phyloP scores from a whole-genome alignment of 2,888 invertebrate species.

The Lottia gigantea region DNA sequence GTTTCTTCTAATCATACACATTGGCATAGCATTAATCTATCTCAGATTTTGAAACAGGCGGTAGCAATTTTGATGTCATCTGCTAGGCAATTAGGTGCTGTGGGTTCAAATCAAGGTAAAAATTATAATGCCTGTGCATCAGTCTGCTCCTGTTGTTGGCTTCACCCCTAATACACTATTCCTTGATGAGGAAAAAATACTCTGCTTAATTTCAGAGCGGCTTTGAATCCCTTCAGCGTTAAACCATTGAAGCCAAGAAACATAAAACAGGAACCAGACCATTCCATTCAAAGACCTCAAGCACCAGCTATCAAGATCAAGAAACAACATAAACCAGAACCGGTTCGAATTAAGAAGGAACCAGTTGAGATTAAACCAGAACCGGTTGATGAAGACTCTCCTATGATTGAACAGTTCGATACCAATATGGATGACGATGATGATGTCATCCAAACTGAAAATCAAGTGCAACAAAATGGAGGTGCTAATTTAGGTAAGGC shows the following conservation, averaged over 20 bases:
- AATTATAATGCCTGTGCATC: no score
- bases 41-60: no score
- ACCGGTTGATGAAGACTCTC: slow-evolving; percentile 23
- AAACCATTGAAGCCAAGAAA: slow-evolving; percentile 20
- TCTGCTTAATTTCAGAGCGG: slow-evolving; percentile 32
- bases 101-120: no score
- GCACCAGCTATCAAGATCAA: not conserved
- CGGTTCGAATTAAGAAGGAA: slow-evolving; percentile 22
- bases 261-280: not conserved
- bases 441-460: slow-evolving; percentile 26
- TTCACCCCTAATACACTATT: no score
- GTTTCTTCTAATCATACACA: no score
- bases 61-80: no score
- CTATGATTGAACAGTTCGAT: slow-evolving; percentile 34
- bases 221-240: slow-evolving; percentile 53
- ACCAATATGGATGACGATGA: slow-evolving; percentile 30
- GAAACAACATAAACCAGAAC: slow-evolving; percentile 14
- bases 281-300: not conserved
- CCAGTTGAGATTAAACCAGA: slow-evolving; percentile 20
- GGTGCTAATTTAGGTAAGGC: not conserved
- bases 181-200: not conserved
- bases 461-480: slow-evolving; percentile 12
- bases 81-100: not conserved
- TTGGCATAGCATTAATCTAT: no score
- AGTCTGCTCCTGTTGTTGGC: no score